Percentiles rank a stretch among this genome's conserved stretches.
phyloP scores from a whole-genome alignment of 2,113 vertebrate genomes.

The Erpornis zantholeuca region DNA sequence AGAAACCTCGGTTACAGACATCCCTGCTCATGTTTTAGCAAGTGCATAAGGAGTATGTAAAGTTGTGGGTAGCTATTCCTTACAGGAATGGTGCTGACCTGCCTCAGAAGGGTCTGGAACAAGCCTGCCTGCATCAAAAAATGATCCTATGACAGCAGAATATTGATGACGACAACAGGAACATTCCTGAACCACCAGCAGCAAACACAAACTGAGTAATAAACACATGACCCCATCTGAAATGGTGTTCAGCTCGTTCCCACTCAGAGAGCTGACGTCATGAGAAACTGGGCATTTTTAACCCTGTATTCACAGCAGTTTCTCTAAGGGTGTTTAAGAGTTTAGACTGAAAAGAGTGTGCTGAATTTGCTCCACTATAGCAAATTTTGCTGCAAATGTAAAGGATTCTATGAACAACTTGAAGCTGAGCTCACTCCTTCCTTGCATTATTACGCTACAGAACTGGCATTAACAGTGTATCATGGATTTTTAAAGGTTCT shows the following conservation, averaged over 20 bases:
- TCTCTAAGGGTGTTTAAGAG: neutral
- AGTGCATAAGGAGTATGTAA: neutral
- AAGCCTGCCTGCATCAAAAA: neutral
- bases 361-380: neutral
- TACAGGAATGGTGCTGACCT: neutral
- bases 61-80: neutral
- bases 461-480: neutral
- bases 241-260: neutral
- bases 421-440: neutral
- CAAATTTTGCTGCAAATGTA: neutral
- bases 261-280: neutral
- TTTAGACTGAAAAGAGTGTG: neutral
- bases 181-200: neutral
- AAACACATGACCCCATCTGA: neutral
- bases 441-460: neutral
- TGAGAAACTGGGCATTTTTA: neutral
- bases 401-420: neutral
- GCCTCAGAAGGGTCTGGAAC: neutral
- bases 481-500: neutral
- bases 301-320: neutral
- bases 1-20: neutral
- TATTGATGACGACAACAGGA: constrained; percentile 1
- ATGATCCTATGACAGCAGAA: constrained; percentile 1
- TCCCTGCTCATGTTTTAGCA: neutral
- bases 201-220: neutral